These are phyloP conservation scores for Scylla paramamosain DNA, from an alignment of 1,140 invertebrate genomes.

Conservation along the genomic window DNA sequence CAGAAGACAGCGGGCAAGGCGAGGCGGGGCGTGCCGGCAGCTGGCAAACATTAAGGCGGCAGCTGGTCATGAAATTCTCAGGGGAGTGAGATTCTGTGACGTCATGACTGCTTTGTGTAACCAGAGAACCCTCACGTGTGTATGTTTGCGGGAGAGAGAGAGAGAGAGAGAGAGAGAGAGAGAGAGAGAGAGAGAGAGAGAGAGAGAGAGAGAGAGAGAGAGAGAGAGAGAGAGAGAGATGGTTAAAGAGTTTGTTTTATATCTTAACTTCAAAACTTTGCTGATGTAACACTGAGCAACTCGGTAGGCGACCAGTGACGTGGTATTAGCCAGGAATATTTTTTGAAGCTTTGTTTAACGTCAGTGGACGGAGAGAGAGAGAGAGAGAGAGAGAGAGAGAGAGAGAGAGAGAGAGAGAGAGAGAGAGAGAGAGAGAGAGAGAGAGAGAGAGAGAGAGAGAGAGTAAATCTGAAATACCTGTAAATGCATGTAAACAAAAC, in stretches of 20 bases:
- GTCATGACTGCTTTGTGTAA: constrained; percentile 1
- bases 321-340: too few relatives aligned
- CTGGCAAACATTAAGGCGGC: neutral
- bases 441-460: too few relatives aligned
- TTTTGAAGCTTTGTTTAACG: too few relatives aligned
- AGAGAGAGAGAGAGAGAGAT: too few relatives aligned
- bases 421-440: neutral
- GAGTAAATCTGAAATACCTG: too few relatives aligned
- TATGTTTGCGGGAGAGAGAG: neutral
- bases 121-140: neutral
- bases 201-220: too few relatives aligned
- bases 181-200: constrained; percentile 20
- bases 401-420: constrained; percentile 20
- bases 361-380: too few relatives aligned
- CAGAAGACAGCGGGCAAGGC: neutral
- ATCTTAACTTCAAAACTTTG: too few relatives aligned
- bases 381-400: constrained; percentile 20
- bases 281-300: too few relatives aligned
- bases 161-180: constrained; percentile 20
- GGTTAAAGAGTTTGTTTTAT: too few relatives aligned
- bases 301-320: too few relatives aligned
- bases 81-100: neutral
- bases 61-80: constrained; percentile 3
- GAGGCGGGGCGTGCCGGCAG: neutral
- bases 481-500: neutral